phyloP scores from a whole-genome alignment of 2,113 vertebrate genomes.

The Ammodytes marinus region DNA sequence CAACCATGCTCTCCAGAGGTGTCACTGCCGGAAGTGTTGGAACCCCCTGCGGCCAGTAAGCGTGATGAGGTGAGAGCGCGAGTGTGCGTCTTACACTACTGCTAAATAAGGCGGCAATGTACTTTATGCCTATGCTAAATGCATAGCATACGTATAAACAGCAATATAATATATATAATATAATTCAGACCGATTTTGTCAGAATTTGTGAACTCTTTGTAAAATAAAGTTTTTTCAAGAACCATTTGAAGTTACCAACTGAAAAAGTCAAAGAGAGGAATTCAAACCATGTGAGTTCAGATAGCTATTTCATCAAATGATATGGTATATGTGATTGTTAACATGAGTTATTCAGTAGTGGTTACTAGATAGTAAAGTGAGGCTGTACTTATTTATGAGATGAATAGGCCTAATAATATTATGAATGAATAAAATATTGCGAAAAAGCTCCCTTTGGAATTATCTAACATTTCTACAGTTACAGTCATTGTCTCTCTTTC shows the following conservation, averaged over 20 bases:
- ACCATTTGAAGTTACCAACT: not conserved
- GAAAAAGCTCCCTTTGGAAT: not conserved
- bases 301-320: not conserved
- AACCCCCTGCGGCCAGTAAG: constrained; percentile 46
- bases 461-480: not conserved
- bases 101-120: not conserved
- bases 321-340: not conserved
- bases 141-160: too few species aligned
- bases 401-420: constrained; percentile 1
- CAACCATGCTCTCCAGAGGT: constrained; percentile 37
- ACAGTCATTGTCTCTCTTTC: not conserved
- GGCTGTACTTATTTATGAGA: not conserved
- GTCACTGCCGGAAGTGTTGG: constrained; percentile 10
- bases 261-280: not conserved
- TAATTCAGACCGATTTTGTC: not conserved
- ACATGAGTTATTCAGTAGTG: not conserved
- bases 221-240: not conserved
- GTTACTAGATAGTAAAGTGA: not conserved
- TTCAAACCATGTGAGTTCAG: not conserved
- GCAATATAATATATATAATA: too few species aligned
- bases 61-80: constrained; percentile 46
- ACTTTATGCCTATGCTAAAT: not conserved
- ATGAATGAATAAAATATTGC: not conserved
- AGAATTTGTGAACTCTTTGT: not conserved
- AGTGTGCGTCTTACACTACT: constrained; percentile 6